Percentiles rank a stretch among this genome's conserved stretches.
phyloP scores from a whole-genome alignment of 2,113 vertebrate species.

The Poicephalus meyeri region DNA sequence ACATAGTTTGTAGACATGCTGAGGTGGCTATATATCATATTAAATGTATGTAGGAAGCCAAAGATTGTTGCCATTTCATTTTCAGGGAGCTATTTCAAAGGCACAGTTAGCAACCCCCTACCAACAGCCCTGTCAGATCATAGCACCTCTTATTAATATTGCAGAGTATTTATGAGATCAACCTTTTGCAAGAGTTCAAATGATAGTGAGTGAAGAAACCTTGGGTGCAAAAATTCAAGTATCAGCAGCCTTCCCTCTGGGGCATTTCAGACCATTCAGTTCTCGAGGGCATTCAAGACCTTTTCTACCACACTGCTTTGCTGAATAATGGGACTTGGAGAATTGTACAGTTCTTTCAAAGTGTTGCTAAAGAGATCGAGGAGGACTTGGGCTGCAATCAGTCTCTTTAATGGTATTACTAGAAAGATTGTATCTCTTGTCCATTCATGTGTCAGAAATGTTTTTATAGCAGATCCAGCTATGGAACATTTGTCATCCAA shows the following conservation, averaged over 20 bases:
- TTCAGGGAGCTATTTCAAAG: not conserved
- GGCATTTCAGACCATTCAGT: not conserved
- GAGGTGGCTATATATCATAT: not conserved
- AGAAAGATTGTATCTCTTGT: not conserved
- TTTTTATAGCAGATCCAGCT: not conserved
- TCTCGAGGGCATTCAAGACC: not conserved
- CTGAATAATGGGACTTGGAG: slow-evolving; percentile 1
- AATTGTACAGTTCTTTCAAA: not conserved
- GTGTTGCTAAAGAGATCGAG: slow-evolving; percentile 1
- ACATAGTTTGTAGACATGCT: not conserved
- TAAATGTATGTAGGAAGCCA: not conserved
- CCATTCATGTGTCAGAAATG: not conserved
- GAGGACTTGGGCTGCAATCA: not conserved
- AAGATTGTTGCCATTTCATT: not conserved
- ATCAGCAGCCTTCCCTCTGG: not conserved
- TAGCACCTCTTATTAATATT: not conserved
- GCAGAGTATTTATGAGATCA: not conserved
- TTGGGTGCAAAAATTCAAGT: not conserved
- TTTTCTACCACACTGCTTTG: not conserved
- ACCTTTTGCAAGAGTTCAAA: not conserved
- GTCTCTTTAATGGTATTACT: not conserved
- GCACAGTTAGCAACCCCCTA: not conserved
- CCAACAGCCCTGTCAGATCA: not conserved
- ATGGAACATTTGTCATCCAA: not conserved
- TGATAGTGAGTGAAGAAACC: not conserved